Conservation (phyloP, 2,797 vertebrate species). For the Muscicapa comitata region DNA sequence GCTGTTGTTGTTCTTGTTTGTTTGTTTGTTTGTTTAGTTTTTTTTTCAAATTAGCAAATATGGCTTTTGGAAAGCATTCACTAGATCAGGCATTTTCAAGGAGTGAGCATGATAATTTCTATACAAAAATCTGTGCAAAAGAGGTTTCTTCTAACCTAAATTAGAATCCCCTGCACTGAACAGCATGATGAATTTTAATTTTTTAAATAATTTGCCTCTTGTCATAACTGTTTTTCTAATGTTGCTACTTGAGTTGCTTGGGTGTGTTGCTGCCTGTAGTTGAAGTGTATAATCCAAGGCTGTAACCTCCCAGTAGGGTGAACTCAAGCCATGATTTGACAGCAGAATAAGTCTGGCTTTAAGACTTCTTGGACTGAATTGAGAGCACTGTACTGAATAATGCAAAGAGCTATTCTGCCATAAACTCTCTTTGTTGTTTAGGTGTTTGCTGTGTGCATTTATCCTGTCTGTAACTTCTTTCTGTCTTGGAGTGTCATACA, state of each 20-base stretch:
- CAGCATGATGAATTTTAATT: not conserved
- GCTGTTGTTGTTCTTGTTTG: not conserved
- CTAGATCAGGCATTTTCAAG: not conserved
- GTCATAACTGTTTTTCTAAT: not conserved
- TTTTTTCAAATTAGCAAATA: not conserved
- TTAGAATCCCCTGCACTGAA: not conserved
- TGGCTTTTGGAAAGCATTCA: not conserved
- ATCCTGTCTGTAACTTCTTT: not conserved
- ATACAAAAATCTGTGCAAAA: not conserved
- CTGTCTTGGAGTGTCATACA: not conserved
- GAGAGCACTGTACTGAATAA: conserved; percentile 13
- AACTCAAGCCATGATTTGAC: not conserved
- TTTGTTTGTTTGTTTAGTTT: not conserved
- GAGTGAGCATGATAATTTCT: not conserved
- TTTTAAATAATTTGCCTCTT: not conserved
- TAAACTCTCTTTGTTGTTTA: not conserved
- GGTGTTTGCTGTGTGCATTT: not conserved
- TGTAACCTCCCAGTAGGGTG: not conserved
- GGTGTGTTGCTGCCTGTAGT: not conserved
- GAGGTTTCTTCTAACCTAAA: not conserved
- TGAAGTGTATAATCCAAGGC: not conserved
- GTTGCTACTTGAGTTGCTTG: not conserved
- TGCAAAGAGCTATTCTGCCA: not conserved
- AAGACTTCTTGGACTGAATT: not conserved
- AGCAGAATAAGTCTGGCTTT: conserved; percentile 29